These are phyloP conservation scores for Ictidomys tridecemlineatus DNA, from an alignment of 2,113 vertebrate species.

Conservation along the genomic window DNA sequence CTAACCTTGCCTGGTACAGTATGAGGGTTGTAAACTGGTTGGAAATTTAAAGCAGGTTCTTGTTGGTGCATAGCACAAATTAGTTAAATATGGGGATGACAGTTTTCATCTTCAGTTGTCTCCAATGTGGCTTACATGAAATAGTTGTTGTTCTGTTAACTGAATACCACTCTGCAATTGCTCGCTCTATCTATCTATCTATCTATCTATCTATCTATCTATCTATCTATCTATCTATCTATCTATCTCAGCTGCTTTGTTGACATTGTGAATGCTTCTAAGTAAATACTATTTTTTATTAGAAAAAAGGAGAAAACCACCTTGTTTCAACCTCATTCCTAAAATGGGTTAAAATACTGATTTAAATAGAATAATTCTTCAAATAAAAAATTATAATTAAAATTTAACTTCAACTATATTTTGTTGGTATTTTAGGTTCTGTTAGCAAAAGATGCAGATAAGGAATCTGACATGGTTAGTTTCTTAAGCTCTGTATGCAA, in stretches of 20 bases:
- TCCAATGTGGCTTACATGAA: neutral
- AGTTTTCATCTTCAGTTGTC: constrained; percentile 78
- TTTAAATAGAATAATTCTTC: constrained; percentile 39
- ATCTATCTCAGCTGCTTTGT: constrained; percentile 90
- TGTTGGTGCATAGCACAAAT: constrained; percentile 95
- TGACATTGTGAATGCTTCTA: constrained; percentile 98
- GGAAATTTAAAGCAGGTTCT: constrained; percentile 90
- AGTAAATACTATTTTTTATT: constrained; percentile 95
- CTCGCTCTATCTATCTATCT: no score
- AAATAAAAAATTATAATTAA: neutral
- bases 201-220: no score
- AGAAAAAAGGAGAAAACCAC: neutral
- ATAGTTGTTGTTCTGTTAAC: neutral
- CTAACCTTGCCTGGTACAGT: constrained; percentile 95
- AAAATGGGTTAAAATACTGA: neutral
- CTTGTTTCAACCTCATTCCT: neutral
- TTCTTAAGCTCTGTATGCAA: neutral
- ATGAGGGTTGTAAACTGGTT: constrained; percentile 91
- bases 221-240: no score
- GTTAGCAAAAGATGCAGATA: constrained; percentile 25
- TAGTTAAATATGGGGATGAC: constrained; percentile 91
- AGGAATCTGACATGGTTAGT: constrained; percentile 20
- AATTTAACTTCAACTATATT: constrained; percentile 60
- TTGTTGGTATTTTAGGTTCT: constrained; percentile 48
- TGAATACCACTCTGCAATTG: no score